phyloP scores from a whole-genome alignment of 2,888 invertebrate species.

The Aleiodes alternator region DNA sequence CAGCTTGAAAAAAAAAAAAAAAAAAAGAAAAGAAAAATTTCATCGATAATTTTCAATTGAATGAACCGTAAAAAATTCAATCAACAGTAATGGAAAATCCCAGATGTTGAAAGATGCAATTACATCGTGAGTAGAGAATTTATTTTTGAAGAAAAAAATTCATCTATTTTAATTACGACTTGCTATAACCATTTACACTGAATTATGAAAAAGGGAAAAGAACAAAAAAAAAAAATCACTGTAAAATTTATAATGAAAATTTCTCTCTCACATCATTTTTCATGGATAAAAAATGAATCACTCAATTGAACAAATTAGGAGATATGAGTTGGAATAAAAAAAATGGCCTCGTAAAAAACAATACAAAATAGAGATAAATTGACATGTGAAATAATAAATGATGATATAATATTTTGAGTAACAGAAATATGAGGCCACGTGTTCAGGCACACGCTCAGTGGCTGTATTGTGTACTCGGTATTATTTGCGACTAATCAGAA shows the following conservation, averaged over 20 bases:
- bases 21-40: background rate
- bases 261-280: background rate
- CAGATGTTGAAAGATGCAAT: conserved; percentile 11
- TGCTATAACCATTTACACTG: too few species aligned
- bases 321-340: background rate
- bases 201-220: too few species aligned
- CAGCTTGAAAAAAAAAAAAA: background rate
- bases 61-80: conserved; percentile 17
- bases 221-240: background rate
- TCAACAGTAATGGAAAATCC: conserved; percentile 21
- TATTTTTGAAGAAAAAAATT: background rate
- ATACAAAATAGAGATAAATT: background rate
- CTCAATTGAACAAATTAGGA: background rate
- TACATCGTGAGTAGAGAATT: conserved; percentile 7
- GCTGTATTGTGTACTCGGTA: conserved; percentile 33
- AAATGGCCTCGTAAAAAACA: background rate
- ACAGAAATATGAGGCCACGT: conserved; percentile 27
- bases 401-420: conserved; percentile 36
- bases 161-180: background rate
- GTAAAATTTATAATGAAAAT: conserved; percentile 3
- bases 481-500: conserved; percentile 36
- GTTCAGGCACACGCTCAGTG: conserved; percentile 34
- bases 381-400: conserved; percentile 6
- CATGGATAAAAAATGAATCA: too few species aligned
- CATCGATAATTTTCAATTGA: conserved; percentile 21